Percentiles rank a stretch among this genome's conserved stretches.
phyloP scores from a whole-genome alignment of 1,140 invertebrate genomes.

The Apis cerana region DNA sequence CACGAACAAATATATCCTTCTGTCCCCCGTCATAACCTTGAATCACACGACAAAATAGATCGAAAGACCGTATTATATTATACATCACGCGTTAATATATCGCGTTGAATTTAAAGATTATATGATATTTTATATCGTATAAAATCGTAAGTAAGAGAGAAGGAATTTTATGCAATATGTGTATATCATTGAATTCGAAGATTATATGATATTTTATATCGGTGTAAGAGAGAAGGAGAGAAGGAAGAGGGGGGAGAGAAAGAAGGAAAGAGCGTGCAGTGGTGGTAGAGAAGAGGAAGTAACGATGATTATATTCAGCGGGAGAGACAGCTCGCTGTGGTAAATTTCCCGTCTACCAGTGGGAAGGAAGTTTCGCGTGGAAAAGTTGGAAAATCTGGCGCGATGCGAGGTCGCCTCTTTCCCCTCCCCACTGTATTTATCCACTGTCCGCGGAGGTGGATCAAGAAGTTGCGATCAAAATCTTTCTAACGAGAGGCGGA shows the following conservation, averaged over 20 bases:
- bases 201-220: too few relatives aligned
- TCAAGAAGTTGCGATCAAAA: slow-evolving; percentile 7
- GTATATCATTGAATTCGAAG: background rate
- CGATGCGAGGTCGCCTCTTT: background rate
- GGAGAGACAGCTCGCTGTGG: background rate
- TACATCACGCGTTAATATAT: too few relatives aligned
- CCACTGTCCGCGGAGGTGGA: background rate
- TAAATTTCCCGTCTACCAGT: slow-evolving; percentile 31
- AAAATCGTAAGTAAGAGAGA: background rate
- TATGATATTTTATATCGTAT: too few relatives aligned
- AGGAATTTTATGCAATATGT: too few relatives aligned
- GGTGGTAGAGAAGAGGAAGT: background rate
- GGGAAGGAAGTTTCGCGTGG: slow-evolving; percentile 17
- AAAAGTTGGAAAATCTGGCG: slow-evolving; percentile 38
- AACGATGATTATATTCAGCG: slow-evolving; percentile 32
- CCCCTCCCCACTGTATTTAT: slow-evolving; percentile 24
- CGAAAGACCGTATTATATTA: too few relatives aligned
- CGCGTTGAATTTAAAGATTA: too few relatives aligned
- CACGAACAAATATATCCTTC: too few relatives aligned
- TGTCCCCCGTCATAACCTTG: too few relatives aligned
- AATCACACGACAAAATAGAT: too few relatives aligned
- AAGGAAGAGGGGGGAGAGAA: background rate
- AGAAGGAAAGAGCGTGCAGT: background rate
- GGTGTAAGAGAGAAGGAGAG: background rate
- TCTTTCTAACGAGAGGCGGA: too few relatives aligned